A percentile compares a stretch with the other conserved stretches of the same genome.
These are phyloP conservation scores for Neodiprion fabricii DNA, from an alignment of 1,140 invertebrate genomes.

Conservation along the genomic window DNA sequence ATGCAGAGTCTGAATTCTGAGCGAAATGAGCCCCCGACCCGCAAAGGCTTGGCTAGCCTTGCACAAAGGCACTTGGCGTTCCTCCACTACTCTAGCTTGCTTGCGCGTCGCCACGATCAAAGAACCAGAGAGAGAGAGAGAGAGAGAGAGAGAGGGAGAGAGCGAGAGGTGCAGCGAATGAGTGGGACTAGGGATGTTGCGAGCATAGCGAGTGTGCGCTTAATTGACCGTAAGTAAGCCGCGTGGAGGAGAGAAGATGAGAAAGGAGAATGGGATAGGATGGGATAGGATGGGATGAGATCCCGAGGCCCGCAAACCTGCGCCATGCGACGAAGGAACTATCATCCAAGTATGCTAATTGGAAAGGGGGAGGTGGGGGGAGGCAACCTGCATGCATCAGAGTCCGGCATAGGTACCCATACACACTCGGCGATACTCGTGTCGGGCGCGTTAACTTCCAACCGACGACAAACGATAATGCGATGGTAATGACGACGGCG, in stretches of 20 bases:
- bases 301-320: background rate
- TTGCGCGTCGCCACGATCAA: too few relatives aligned
- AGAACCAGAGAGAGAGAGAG: too few relatives aligned
- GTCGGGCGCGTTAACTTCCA: background rate
- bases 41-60: too few relatives aligned
- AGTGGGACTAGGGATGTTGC: background rate
- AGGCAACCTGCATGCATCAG: background rate
- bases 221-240: constrained; percentile 5
- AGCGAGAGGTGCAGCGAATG: background rate
- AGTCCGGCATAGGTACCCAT: background rate
- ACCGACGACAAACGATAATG: background rate
- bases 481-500: background rate
- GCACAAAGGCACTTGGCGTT: too few relatives aligned
- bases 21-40: too few relatives aligned
- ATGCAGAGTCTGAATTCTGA: too few relatives aligned
- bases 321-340: background rate
- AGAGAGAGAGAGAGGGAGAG: too few relatives aligned
- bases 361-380: background rate
- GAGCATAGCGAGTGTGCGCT: background rate
- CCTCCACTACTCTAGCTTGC: too few relatives aligned
- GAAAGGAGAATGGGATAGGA: background rate
- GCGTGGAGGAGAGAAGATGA: background rate
- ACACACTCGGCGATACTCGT: background rate
- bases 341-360: constrained; percentile 2
- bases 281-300: too few relatives aligned